Percentiles rank a stretch among this genome's conserved stretches.
Evolutionary conservation across 1,140 invertebrate genomes (phyloP).

Genomic region (Conus betulinus): DNA sequence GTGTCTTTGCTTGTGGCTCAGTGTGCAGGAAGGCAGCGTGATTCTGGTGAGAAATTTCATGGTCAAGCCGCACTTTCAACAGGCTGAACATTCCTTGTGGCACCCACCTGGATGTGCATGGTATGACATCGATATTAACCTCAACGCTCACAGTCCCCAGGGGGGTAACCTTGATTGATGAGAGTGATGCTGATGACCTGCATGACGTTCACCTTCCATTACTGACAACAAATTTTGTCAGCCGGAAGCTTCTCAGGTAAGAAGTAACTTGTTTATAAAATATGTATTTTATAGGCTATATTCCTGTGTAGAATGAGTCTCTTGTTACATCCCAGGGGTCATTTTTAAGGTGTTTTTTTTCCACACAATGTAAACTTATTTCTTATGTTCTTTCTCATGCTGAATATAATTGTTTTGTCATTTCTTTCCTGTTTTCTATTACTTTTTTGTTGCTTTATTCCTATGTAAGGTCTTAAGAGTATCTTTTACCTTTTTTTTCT

Average conservation of each 20-base stretch:
- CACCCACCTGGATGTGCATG: slow-evolving; percentile 6
- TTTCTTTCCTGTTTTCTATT: too few species aligned
- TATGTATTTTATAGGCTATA: too few species aligned
- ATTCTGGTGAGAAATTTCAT: slow-evolving; percentile 54
- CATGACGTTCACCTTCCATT: slow-evolving; percentile 27
- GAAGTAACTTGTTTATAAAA: neutral
- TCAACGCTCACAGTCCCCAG: slow-evolving; percentile 51
- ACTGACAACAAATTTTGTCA: slow-evolving; percentile 42
- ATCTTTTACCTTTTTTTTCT: too few species aligned
- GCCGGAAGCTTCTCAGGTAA: slow-evolving; percentile 43
- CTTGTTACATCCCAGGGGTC: too few species aligned
- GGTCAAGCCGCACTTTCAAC: slow-evolving; percentile 47
- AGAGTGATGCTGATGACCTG: slow-evolving; percentile 17
- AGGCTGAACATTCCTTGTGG: slow-evolving; percentile 27
- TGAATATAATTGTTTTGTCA: too few species aligned
- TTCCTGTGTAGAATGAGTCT: too few species aligned
- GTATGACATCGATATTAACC: slow-evolving; percentile 51
- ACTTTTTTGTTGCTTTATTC: too few species aligned
- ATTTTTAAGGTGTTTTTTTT: too few species aligned
- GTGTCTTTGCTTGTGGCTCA: slow-evolving; percentile 21
- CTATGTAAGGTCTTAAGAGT: too few species aligned
- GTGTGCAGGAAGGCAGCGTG: slow-evolving; percentile 52
- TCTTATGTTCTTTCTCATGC: too few species aligned
- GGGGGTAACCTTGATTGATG: slow-evolving; percentile 42
- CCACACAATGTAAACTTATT: too few species aligned